Evolutionary conservation across 1,140 invertebrate genomes (phyloP).

Genomic region (Drosophila punjabiensis): DNA sequence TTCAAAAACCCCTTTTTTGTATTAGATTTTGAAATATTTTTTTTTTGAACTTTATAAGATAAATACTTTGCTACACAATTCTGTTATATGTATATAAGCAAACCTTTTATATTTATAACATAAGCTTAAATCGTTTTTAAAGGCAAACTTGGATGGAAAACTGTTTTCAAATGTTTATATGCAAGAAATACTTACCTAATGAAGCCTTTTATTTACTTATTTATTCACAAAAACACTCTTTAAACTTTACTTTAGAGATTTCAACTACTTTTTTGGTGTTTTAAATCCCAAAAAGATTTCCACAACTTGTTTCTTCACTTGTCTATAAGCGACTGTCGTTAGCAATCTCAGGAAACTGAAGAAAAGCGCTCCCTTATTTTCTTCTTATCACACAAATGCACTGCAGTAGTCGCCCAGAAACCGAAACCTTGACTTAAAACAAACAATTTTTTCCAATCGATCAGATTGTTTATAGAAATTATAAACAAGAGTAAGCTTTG

Average conservation of each 20-base stretch:
- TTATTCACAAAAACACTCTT: too few relatives aligned
- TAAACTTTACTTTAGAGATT: not conserved
- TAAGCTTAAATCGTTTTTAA: not conserved
- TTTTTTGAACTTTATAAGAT: too few relatives aligned
- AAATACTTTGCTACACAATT: too few relatives aligned
- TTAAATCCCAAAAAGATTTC: not conserved
- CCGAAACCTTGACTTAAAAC: not conserved
- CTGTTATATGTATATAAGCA: not conserved
- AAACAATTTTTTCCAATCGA: constrained; percentile 7
- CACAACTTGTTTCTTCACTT: constrained; percentile 15
- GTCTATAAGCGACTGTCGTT: constrained; percentile 13
- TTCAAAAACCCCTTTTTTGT: too few relatives aligned
- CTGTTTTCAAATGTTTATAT: too few relatives aligned
- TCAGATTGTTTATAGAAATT: constrained; percentile 13
- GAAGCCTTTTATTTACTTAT: too few relatives aligned
- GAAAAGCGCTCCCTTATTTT: not conserved
- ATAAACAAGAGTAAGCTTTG: constrained; percentile 10
- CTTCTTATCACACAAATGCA: not conserved
- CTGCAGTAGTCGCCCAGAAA: not conserved
- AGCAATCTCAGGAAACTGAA: not conserved
- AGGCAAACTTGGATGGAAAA: too few relatives aligned
- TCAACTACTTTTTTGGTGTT: not conserved
- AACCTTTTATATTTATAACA: not conserved
- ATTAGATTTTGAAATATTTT: too few relatives aligned
- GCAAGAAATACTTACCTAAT: not conserved